phyloP scores from a whole-genome alignment of 2,113 vertebrate species.

The Tympanuchus pallidicinctus region DNA sequence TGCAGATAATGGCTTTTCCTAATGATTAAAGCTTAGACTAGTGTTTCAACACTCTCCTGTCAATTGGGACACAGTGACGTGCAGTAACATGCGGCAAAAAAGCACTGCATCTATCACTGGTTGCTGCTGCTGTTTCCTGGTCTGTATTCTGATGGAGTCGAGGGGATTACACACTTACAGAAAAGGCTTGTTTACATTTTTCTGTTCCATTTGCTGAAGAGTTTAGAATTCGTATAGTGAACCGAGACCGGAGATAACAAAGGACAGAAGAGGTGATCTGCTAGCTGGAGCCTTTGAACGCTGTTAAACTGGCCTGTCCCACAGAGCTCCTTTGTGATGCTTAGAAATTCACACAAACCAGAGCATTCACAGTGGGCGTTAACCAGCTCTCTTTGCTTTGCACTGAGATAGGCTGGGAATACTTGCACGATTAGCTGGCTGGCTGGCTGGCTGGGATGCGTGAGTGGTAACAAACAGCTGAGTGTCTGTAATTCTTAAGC shows the following conservation, averaged over 20 bases:
- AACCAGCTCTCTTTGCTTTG: neutral
- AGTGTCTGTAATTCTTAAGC: conserved; percentile 8
- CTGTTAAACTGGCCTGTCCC: neutral
- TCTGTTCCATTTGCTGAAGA: neutral
- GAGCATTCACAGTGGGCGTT: neutral
- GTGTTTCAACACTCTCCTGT: conserved; percentile 1
- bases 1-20: conserved; percentile 65
- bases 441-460: neutral
- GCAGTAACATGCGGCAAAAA: conserved; percentile 39
- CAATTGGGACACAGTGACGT: conserved; percentile 22
- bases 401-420: neutral
- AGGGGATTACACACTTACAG: neutral
- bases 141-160: neutral
- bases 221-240: neutral
- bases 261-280: neutral
- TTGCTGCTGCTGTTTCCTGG: neutral
- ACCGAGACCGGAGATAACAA: neutral
- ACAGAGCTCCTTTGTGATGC: neutral
- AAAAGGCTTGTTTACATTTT: neutral
- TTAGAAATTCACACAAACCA: neutral
- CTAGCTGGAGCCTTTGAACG: neutral
- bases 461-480: neutral
- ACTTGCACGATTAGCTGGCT: neutral
- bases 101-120: rapidly evolving
- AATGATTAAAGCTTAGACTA: conserved; percentile 49